These are phyloP conservation scores for Rhodinocichla rosea DNA, from an alignment of 2,113 vertebrate species.

Conservation along the genomic window DNA sequence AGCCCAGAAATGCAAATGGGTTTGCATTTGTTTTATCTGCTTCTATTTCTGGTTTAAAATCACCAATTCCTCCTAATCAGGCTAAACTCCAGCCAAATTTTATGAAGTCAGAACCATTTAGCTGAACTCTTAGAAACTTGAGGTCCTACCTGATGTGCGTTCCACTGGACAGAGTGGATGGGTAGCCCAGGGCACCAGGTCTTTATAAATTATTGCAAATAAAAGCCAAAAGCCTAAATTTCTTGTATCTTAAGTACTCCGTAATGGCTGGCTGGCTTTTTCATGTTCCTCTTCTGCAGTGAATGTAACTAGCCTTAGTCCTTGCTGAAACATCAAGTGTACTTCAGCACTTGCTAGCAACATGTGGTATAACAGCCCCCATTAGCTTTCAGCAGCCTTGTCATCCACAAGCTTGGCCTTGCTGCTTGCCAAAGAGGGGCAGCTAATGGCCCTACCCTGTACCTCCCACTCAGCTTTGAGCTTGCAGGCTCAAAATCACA, in stretches of 20 bases:
- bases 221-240: neutral
- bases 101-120: neutral
- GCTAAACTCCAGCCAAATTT: neutral
- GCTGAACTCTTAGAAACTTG: neutral
- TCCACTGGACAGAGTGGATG: neutral
- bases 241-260: neutral
- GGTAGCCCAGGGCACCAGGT: neutral
- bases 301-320: neutral
- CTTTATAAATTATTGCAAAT: neutral
- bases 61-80: neutral
- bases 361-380: neutral
- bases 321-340: neutral
- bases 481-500: neutral
- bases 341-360: neutral
- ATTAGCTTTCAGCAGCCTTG: neutral
- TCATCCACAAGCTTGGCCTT: neutral
- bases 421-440: neutral
- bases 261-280: neutral
- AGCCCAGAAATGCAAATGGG: neutral
- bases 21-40: neutral
- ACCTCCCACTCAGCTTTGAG: neutral
- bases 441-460: neutral
- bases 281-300: neutral
- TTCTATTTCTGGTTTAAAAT: neutral
- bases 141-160: neutral